phyloP scores from a whole-genome alignment of 2,113 vertebrate species.

The Chloropsis cyanopogon region DNA sequence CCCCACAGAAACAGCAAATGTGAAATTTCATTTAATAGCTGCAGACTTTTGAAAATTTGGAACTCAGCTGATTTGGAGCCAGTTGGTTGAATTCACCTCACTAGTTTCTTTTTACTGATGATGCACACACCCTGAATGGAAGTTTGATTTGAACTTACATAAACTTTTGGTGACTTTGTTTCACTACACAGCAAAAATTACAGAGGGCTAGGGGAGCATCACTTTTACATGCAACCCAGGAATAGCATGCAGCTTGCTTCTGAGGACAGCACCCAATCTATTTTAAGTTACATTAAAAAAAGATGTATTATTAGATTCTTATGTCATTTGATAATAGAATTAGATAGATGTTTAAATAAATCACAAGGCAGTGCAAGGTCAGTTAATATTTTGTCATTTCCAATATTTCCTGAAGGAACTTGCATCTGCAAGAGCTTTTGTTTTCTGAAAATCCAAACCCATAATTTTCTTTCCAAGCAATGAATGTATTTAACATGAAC shows the following conservation, averaged over 20 bases:
- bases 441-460: neutral
- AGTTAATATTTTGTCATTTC: neutral
- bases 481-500: neutral
- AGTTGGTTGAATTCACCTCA: neutral
- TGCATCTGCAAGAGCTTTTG: neutral
- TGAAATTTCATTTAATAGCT: neutral
- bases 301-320: neutral
- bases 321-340: neutral
- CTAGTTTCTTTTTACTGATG: neutral
- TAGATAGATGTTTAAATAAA: neutral
- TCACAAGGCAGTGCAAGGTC: neutral
- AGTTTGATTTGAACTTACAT: neutral
- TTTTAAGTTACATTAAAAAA: neutral
- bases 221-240: neutral
- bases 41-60: neutral
- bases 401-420: neutral
- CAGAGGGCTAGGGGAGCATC: neutral
- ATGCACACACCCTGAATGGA: fast-evolving
- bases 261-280: neutral
- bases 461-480: neutral
- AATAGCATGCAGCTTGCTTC: neutral
- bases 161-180: neutral
- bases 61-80: neutral
- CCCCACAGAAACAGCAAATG: neutral
- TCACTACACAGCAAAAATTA: neutral